These are phyloP conservation scores for Fulmarus glacialis DNA, from an alignment of 2,113 vertebrate genomes.

Conservation along the genomic window DNA sequence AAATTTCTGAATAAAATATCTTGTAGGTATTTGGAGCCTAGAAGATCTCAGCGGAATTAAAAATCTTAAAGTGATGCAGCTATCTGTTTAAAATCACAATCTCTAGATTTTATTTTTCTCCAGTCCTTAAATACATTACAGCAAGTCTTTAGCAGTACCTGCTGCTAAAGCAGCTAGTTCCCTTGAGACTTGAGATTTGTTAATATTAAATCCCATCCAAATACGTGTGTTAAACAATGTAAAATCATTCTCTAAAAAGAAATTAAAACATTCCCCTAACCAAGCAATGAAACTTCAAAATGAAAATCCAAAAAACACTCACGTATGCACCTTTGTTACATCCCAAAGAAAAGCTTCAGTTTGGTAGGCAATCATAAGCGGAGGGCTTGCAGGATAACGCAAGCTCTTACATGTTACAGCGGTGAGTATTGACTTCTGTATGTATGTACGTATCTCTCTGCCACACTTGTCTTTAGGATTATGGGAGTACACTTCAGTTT, in stretches of 20 bases:
- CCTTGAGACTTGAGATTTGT: background rate
- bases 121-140: background rate
- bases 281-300: background rate
- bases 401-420: background rate
- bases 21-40: background rate
- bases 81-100: background rate
- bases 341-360: background rate
- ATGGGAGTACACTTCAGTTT: background rate
- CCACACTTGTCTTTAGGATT: background rate
- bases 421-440: background rate
- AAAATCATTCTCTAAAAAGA: background rate
- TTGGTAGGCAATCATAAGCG: background rate
- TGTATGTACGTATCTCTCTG: background rate
- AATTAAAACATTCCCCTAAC: background rate
- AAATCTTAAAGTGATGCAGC: background rate
- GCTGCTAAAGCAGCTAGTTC: background rate
- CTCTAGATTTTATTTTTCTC: background rate
- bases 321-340: background rate
- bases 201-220: background rate
- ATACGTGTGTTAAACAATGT: rapidly evolving
- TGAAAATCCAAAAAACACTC: background rate
- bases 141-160: background rate
- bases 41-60: background rate
- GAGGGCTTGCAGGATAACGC: background rate
- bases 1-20: background rate